Evolutionary conservation across 2,113 vertebrate genomes (phyloP).

Genomic region (Ailuropoda melanoleuca): DNA sequence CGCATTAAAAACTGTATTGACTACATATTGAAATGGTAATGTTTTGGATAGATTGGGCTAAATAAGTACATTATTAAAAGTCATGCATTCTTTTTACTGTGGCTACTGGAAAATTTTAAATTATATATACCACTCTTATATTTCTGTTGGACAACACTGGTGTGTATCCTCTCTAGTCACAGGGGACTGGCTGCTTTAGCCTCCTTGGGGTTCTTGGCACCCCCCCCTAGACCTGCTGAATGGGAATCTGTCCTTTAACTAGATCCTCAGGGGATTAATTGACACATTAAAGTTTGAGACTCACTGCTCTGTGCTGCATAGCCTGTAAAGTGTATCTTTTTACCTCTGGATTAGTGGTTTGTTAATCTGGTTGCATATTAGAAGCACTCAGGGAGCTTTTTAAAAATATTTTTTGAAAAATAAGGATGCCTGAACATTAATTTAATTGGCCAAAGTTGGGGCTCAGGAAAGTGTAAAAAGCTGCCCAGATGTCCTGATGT

Average conservation of each 20-base stretch:
- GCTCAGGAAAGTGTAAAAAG: neutral
- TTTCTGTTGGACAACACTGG: neutral
- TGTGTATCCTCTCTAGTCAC: neutral
- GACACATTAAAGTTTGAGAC: neutral
- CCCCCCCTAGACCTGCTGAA: neutral
- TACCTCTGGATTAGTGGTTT: neutral
- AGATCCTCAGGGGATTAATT: neutral
- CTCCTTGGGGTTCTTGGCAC: neutral
- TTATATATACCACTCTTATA: neutral
- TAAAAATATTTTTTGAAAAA: neutral
- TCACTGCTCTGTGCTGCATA: neutral
- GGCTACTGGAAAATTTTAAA: neutral
- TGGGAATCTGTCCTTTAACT: slow-evolving; percentile 2
- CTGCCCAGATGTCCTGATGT: neutral
- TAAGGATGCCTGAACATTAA: neutral
- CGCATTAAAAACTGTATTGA: neutral
- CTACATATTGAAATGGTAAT: neutral
- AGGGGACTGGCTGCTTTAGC: neutral
- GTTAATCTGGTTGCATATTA: neutral
- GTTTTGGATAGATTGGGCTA: neutral
- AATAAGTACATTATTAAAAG: slow-evolving; percentile 10
- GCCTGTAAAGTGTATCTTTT: neutral
- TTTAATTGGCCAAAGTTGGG: neutral
- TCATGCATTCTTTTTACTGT: neutral
- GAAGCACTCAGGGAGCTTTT: neutral